phyloP scores from a whole-genome alignment of 2,888 invertebrate genomes.

The Portevinia maculata region DNA sequence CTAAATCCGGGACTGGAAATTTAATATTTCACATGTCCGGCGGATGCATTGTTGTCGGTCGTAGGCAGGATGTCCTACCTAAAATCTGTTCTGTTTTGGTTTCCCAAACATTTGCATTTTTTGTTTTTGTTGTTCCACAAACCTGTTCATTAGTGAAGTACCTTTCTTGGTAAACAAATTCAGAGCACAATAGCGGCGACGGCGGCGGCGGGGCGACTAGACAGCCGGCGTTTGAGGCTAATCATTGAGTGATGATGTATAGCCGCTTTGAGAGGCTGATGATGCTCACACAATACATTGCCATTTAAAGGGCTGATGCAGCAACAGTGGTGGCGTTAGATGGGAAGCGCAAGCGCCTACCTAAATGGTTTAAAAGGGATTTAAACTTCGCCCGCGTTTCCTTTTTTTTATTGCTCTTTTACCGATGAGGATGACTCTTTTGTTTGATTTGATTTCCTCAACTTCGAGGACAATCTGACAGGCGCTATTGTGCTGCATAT shows the following conservation, averaged over 20 bases:
- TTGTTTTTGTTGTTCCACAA: background rate
- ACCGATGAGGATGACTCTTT: conserved; percentile 14
- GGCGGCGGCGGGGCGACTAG: conserved; percentile 32
- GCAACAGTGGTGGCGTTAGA: too few species aligned
- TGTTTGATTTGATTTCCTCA: background rate
- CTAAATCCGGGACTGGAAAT: conserved; percentile 40
- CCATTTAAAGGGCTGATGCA: background rate
- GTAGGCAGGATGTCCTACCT: conserved; percentile 36
- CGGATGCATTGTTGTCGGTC: background rate
- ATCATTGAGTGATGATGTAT: conserved; percentile 21
- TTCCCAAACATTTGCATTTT: background rate
- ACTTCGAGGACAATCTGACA: background rate
- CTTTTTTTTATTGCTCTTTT: conserved; percentile 37
- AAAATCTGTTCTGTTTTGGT: background rate
- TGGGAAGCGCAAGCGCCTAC: too few species aligned
- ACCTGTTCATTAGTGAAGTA: background rate
- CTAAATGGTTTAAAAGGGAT: conserved; percentile 29
- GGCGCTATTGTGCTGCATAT: background rate
- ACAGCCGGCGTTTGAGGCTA: conserved; percentile 46
- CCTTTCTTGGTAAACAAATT: conserved; percentile 50
- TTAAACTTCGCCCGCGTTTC: conserved; percentile 12
- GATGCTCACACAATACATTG: conserved; percentile 9
- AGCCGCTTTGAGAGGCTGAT: background rate
- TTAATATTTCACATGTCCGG: conserved; percentile 20
- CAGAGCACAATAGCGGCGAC: conserved; percentile 44